Base-by-base conservation (phyloP, 2,888 invertebrate species). In the Eilema sororculum region DNA sequence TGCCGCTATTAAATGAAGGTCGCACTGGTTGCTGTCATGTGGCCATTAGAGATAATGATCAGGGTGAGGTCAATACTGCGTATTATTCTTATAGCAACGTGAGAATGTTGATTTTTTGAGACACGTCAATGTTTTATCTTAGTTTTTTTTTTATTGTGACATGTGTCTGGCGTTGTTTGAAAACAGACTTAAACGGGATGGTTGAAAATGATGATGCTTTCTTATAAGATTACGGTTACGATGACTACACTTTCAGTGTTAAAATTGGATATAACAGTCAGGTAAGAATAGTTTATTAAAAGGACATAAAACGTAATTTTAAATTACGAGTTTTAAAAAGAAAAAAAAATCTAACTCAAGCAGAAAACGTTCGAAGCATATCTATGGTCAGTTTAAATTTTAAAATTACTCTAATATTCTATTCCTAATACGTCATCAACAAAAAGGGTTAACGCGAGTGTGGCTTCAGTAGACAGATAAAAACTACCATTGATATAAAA, bases 41-140 rank as follows among this genome's bases (percentile, higher is more conserved):
- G 73, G 71, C 81, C 77, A 84, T 85, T 83, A 85, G 25, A 76
- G 83, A 80, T 85, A 85, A 86, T 80, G 76, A 81, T 78, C 79
- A 71, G 77, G 66, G 68, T 83, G 81, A 84, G 83, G 80, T 78
- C 79, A 74, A 78, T 82, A 82, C 77, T 80, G 75, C 82, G 70
- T 79, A 75, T 78, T 79, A 81, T 81, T 83, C 78, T 76, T 72
- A 71, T 67, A 72, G 73, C 78, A 72, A 78, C 80, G 81, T 81
- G 81, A 81, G 80, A 81, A 79, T 80, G 67, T 63, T 72, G 33
- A 62, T 66, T 72, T 72, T 66, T 59, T 25, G 24, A 61, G 30
- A 63, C 57, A 41, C 57, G 41, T 28, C 59, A 56, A 16, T 33
- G 30, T 12, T 56, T 16, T 57, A 57, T 65, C 65, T 57, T 65